Evolutionary conservation across 2,113 vertebrate species (phyloP).

Genomic region (Hipposideros armiger): DNA sequence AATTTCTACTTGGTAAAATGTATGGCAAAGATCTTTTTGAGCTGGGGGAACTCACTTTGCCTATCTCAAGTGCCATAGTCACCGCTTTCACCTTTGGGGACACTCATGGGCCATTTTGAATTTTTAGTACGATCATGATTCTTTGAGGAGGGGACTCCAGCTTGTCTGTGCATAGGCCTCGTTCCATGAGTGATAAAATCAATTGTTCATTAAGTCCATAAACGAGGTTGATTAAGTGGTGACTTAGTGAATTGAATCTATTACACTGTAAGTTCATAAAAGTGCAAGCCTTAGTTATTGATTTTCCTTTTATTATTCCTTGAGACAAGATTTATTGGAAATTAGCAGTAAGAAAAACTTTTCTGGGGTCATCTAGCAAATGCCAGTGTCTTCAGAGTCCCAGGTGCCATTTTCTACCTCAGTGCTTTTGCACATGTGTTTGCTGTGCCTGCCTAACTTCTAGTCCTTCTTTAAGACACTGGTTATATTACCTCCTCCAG

Average conservation of each 20-base stretch:
- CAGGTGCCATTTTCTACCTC: not conserved
- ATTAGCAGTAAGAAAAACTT: not conserved
- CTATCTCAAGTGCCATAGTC: not conserved
- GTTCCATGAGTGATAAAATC: slow-evolving; percentile 3
- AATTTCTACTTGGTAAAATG: not conserved
- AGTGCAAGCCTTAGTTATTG: not conserved
- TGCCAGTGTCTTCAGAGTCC: not conserved
- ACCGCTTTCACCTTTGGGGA: not conserved
- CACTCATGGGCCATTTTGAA: not conserved
- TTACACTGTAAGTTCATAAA: slow-evolving; percentile 41
- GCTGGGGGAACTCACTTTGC: not conserved
- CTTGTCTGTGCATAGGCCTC: not conserved
- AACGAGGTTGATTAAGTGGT: slow-evolving; percentile 45
- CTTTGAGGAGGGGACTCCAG: not conserved
- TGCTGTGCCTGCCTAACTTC: not conserved
- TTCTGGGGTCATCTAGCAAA: not conserved
- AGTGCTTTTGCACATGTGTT: not conserved
- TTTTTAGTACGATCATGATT: not conserved
- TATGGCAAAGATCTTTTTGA: not conserved
- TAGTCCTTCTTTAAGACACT: not conserved
- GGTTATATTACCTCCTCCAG: not conserved
- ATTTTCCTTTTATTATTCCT: slow-evolving; percentile 60
- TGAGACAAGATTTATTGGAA: not conserved
- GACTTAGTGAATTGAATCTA: slow-evolving; percentile 54
- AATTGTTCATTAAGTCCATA: slow-evolving; percentile 35